A percentile compares a stretch with the other conserved stretches of the same genome.
phyloP scores from a whole-genome alignment of 2,113 vertebrate species.

The Dicrurus megarhynchus region DNA sequence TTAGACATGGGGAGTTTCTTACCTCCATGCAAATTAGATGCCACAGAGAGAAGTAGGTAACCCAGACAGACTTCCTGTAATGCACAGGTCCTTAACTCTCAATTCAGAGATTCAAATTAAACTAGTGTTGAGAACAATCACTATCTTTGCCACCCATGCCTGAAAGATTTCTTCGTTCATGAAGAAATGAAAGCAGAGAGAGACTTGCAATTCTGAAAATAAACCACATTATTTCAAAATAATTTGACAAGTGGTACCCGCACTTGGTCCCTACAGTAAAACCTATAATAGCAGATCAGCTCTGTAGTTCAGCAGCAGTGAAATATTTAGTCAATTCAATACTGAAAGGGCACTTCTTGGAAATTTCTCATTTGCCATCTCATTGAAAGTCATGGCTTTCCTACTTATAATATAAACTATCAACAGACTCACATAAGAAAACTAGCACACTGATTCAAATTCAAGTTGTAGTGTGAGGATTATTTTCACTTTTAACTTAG shows the following conservation, averaged over 20 bases:
- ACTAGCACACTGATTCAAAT: not conserved
- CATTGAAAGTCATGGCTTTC: not conserved
- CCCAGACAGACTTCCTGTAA: not conserved
- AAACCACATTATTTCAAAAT: not conserved
- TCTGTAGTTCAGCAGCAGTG: not conserved
- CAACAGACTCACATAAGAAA: not conserved
- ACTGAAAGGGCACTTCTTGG: not conserved
- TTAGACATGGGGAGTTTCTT: not conserved
- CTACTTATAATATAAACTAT: not conserved
- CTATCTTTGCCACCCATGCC: not conserved
- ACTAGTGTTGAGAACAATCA: not conserved
- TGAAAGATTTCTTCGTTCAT: not conserved
- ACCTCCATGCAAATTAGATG: not conserved
- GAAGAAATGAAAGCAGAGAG: not conserved
- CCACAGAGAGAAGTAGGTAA: not conserved
- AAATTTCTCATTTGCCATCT: not conserved
- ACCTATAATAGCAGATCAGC: not conserved
- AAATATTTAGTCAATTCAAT: not conserved
- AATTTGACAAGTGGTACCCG: not conserved
- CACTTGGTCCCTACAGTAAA: not conserved
- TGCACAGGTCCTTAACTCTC: not conserved
- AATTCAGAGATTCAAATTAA: not conserved
- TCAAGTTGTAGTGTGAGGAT: not conserved
- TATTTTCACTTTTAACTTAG: not conserved
- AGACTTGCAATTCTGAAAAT: not conserved